Conservation (phyloP, 1,140 invertebrate genomes). For the Conus ventricosus region DNA sequence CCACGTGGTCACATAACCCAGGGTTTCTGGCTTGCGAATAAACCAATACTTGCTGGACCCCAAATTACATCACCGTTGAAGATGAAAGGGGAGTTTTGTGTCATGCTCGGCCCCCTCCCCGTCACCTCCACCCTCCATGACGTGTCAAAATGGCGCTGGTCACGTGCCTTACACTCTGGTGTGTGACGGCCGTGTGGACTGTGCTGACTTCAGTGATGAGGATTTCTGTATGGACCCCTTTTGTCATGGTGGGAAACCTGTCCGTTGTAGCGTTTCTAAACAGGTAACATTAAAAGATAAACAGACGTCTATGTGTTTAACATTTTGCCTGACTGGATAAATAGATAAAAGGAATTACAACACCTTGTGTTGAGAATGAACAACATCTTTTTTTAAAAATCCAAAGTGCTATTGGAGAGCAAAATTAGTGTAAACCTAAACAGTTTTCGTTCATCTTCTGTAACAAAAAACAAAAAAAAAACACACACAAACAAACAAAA, state of each 20-base stretch:
- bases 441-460: too few species aligned
- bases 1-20: background rate
- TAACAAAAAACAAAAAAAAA: too few species aligned
- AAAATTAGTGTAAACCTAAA: too few species aligned
- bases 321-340: too few species aligned
- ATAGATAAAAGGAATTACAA: too few species aligned
- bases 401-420: too few species aligned
- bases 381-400: too few species aligned
- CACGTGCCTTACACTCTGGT: constrained; percentile 7
- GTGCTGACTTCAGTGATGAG: constrained; percentile 13
- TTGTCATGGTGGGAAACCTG: background rate
- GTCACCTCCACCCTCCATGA: constrained; percentile 10
- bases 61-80: background rate
- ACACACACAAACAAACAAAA: too few species aligned
- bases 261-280: background rate
- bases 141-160: background rate
- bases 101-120: too few species aligned
- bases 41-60: background rate
- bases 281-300: background rate
- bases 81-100: too few species aligned
- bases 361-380: too few species aligned
- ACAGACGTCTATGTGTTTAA: too few species aligned
- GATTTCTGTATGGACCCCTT: background rate
- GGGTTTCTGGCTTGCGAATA: background rate
- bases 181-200: background rate